phyloP scores from a whole-genome alignment of 1,140 invertebrate genomes.

The Colletes gigas region DNA sequence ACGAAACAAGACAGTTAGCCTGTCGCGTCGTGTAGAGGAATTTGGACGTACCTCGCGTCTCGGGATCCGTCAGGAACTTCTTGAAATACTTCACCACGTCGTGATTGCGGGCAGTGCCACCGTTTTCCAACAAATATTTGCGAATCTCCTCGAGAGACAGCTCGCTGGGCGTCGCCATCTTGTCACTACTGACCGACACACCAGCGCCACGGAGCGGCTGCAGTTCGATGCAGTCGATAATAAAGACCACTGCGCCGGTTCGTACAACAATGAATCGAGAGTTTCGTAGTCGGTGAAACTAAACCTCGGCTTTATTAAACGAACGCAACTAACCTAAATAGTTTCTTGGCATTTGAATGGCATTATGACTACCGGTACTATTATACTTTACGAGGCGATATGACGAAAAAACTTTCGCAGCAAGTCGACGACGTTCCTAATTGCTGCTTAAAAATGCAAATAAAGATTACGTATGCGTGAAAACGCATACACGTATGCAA shows the following conservation, averaged over 20 bases:
- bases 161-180: conserved; percentile 87
- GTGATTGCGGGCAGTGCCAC: conserved; percentile 92
- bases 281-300: neutral
- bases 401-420: neutral
- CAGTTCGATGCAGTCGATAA: conserved; percentile 49
- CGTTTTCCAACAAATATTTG: conserved; percentile 90
- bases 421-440: conserved; percentile 29
- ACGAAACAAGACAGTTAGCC: conserved; percentile 13
- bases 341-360: neutral
- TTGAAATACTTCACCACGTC: conserved; percentile 94
- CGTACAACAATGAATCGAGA: neutral
- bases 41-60: conserved; percentile 85
- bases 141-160: conserved; percentile 91
- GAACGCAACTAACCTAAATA: neutral
- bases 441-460: conserved; percentile 38
- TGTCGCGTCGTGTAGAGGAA: neutral
- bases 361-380: neutral
- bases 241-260: conserved; percentile 9
- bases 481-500: conserved; percentile 38
- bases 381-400: no score
- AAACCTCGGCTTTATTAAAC: no score
- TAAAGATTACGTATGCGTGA: conserved; percentile 49
- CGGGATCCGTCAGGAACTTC: conserved; percentile 89
- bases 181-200: conserved; percentile 67
- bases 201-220: conserved; percentile 51